phyloP scores from a whole-genome alignment of 53 echinoderm and acorn worm species.

The Crossaster papposus region DNA sequence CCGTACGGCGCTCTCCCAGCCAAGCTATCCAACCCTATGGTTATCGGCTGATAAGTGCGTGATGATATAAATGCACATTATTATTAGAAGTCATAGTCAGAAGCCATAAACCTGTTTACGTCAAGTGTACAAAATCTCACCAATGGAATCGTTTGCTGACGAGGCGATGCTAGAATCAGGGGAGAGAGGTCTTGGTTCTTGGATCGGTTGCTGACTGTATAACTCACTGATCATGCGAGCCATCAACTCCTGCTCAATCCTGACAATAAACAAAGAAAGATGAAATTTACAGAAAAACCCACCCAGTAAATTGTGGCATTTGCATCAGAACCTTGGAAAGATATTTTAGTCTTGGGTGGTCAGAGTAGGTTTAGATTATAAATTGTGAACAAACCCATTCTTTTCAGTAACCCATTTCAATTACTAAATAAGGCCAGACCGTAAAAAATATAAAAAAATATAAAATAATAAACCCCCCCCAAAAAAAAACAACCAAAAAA shows the following conservation, averaged over 20 bases:
- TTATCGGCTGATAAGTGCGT: too few relatives aligned
- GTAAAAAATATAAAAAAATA: too few relatives aligned
- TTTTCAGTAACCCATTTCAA: too few relatives aligned
- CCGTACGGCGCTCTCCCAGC: too few relatives aligned
- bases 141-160: slow-evolving; percentile 57
- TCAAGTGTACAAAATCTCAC: slow-evolving; percentile 52
- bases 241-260: slow-evolving; percentile 98
- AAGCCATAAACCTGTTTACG: too few relatives aligned
- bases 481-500: too few relatives aligned
- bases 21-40: too few relatives aligned
- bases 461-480: too few relatives aligned
- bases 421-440: too few relatives aligned
- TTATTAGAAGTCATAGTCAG: too few relatives aligned
- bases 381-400: too few relatives aligned
- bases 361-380: neutral
- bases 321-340: neutral
- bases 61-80: too few relatives aligned
- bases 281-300: neutral
- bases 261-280: slow-evolving; percentile 32
- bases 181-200: slow-evolving; percentile 57
- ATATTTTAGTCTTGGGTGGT: neutral
- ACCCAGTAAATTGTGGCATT: neutral
- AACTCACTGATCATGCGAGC: slow-evolving; percentile 92
- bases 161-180: slow-evolving; percentile 53
- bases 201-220: slow-evolving; percentile 56